A percentile compares a stretch with the other conserved stretches of the same genome.
phyloP scores from a whole-genome alignment of 2,113 vertebrate species.

The Carollia perspicillata region DNA sequence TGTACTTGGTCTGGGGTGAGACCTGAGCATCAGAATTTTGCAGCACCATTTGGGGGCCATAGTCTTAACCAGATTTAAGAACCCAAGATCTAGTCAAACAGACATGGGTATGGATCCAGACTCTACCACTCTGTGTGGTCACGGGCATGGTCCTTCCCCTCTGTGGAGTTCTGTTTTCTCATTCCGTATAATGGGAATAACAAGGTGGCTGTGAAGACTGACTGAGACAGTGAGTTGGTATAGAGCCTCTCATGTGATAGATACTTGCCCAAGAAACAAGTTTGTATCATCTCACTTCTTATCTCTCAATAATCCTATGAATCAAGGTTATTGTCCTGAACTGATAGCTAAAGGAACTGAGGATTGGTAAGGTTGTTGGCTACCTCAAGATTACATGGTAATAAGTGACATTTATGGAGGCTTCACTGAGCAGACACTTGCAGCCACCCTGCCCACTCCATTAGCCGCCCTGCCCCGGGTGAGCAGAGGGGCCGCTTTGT shows the following conservation, averaged over 20 bases:
- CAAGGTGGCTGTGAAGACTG: background rate
- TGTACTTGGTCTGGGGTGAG: background rate
- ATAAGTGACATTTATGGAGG: background rate
- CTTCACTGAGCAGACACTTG: background rate
- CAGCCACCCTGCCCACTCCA: background rate
- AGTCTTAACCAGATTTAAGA: background rate
- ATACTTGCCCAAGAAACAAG: background rate
- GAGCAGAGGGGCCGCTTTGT: accelerated
- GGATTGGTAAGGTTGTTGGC: background rate
- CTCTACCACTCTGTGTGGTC: no score
- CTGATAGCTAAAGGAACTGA: background rate
- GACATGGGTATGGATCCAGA: background rate
- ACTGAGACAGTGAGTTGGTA: background rate
- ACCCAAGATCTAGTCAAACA: background rate
- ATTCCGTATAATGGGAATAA: background rate
- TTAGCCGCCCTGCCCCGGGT: background rate
- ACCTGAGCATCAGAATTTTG: background rate
- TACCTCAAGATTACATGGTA: background rate
- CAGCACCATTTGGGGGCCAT: background rate
- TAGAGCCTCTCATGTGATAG: background rate
- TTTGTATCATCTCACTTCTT: background rate
- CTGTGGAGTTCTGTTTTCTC: background rate
- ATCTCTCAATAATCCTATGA: background rate
- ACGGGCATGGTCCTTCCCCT: background rate
- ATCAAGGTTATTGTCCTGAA: background rate